phyloP scores from a whole-genome alignment of 2,888 invertebrate genomes.

The Artemia sp. region DNA sequence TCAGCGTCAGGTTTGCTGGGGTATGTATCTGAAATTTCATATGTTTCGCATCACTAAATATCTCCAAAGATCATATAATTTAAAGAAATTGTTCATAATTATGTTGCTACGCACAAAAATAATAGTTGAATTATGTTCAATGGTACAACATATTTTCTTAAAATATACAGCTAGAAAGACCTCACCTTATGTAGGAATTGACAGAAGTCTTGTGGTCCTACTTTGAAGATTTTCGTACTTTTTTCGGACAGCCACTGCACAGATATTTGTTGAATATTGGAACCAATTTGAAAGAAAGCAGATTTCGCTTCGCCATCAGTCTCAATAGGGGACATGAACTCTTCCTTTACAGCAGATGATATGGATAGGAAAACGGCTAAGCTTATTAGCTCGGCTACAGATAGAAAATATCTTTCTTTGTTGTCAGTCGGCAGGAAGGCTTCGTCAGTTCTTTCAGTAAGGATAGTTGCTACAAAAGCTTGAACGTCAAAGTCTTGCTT shows the following conservation, averaged over 20 bases:
- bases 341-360: constrained; percentile 51
- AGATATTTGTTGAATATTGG: constrained; percentile 60
- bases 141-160: background rate
- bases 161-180: background rate
- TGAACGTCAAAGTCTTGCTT: constrained; percentile 61
- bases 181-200: constrained; percentile 55
- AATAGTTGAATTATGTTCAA: too few species aligned
- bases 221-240: constrained; percentile 53
- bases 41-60: too few species aligned
- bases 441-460: constrained; percentile 37
- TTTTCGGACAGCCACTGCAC: constrained; percentile 73
- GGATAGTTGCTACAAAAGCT: constrained; percentile 57
- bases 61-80: too few species aligned
- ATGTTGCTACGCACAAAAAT: too few species aligned
- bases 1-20: too few species aligned
- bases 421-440: constrained; percentile 38
- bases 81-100: too few species aligned
- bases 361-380: constrained; percentile 68
- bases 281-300: constrained; percentile 27
- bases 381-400: constrained; percentile 66
- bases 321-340: background rate
- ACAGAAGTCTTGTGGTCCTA: constrained; percentile 51
- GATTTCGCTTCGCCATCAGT: background rate
- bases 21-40: too few species aligned
- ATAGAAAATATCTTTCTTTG: constrained; percentile 64